Base-by-base conservation (phyloP, 1,140 invertebrate species). In the Pachyrhynchus sulphureomaculatus region DNA sequence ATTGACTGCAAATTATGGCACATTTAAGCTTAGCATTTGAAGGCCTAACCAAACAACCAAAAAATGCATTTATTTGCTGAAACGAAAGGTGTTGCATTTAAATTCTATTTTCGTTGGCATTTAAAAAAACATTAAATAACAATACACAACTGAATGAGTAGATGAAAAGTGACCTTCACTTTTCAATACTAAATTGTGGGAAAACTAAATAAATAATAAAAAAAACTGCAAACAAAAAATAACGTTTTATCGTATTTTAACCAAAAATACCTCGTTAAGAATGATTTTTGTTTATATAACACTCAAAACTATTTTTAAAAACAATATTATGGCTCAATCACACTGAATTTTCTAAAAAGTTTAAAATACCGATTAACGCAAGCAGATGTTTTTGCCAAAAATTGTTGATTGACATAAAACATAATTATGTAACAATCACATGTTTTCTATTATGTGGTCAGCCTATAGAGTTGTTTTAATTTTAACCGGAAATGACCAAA, bases 351-450 rank as follows among this genome's bases (percentile, higher is more conserved):
- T 39, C 39, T 12, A 12, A 32, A 1, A 2, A 6, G 26, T 29
- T 29, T 20, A 18, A 20, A 53, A 37, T 13, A 34, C 51, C 15
- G 24, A 9, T 23, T 42, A 23, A 45, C 42, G n/a, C 9, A 21
- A 23, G n/a, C 42, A 26, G 23, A 12, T 53, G 51, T 53, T 53
- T 29, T 44, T 55, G 52, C 52, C 52, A 55, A 49, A 42, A 29
- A 42, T 21, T 44, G 13, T 18, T 44, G 52, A 55, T 26, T 55
- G 52, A 55, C 39, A 53, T 55, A 42, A 53, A 55, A 55, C 37
- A 55, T 13, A 42, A 29, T 55, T 55, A 55, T 55, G 24, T 55
- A 55, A 55, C 6, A 42, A 53, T 42, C 52, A 55, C 52, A 55
- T 55, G 52, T 8, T 41, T 36, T 20, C 37, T 6, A 5, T 6